Percentiles rank a stretch among this genome's conserved stretches.
phyloP scores from a whole-genome alignment of 2,797 vertebrate genomes.

The Sternarchorhynchus goeldii region DNA sequence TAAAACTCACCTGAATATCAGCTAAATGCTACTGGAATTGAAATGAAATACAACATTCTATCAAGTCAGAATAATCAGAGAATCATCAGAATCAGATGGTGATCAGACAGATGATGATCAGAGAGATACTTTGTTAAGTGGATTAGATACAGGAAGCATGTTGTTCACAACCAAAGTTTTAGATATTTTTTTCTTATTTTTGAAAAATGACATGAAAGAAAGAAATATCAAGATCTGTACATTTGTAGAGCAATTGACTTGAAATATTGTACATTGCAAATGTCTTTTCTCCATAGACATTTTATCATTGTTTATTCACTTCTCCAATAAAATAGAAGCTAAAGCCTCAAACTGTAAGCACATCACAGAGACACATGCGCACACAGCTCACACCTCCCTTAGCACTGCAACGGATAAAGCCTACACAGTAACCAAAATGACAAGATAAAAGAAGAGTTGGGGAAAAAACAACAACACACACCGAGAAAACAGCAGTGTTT shows the following conservation, averaged over 20 bases:
- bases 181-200: neutral
- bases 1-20: too few relatives aligned
- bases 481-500: conserved; percentile 21
- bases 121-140: too few relatives aligned
- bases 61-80: too few relatives aligned
- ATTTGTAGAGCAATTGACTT: neutral
- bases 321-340: conserved; percentile 20
- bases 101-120: too few relatives aligned
- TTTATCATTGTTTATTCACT: conserved; percentile 16
- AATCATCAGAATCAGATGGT: too few relatives aligned
- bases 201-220: neutral
- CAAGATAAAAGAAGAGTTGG: conserved; percentile 19
- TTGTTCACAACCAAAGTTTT: neutral
- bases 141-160: too few relatives aligned
- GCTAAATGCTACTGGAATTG: too few relatives aligned
- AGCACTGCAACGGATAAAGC: conserved; percentile 22
- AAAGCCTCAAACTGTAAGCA: conserved; percentile 10
- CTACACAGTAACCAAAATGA: conserved; percentile 20
- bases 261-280: neutral
- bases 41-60: too few relatives aligned
- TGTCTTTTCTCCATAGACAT: neutral
- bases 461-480: neutral
- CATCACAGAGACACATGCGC: neutral
- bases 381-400: conserved; percentile 7
- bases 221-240: neutral